Conservation (phyloP, 2,113 vertebrate genomes). For the Cryptotis parvus region DNA sequence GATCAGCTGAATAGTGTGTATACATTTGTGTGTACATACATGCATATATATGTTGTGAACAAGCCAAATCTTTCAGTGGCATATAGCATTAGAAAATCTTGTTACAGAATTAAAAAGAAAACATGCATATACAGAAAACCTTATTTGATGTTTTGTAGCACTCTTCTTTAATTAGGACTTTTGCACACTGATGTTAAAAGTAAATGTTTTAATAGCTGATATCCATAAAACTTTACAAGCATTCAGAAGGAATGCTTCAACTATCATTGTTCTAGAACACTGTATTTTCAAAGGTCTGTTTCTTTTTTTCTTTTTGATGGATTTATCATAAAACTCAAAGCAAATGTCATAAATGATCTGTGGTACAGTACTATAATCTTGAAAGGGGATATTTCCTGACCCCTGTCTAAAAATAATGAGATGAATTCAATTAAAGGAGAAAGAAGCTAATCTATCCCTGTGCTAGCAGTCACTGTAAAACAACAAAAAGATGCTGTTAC, state of each 20-base stretch:
- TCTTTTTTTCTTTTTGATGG: background rate
- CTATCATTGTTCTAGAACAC: conserved; percentile 26
- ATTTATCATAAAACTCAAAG: conserved; percentile 35
- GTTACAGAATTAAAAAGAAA: conserved; percentile 48
- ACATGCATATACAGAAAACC: background rate
- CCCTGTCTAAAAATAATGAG: conserved; percentile 53
- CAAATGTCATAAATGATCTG: conserved; percentile 15
- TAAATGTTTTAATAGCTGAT: background rate
- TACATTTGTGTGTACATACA: background rate
- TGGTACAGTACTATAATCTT: conserved; percentile 11
- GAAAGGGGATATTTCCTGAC: conserved; percentile 1
- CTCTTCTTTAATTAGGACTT: background rate
- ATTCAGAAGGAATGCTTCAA: background rate
- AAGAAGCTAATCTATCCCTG: conserved; percentile 45
- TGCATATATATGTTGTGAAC: background rate
- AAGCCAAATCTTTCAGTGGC: too few species aligned
- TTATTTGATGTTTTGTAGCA: background rate
- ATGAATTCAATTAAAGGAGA: conserved; percentile 61
- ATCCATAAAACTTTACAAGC: background rate
- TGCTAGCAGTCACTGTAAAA: background rate
- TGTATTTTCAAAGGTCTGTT: background rate
- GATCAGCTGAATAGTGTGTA: background rate
- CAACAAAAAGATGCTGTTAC: background rate
- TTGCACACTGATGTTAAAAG: conserved; percentile 13
- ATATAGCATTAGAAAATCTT: background rate